Evolutionary conservation across 2,113 vertebrate species (phyloP), one percentile per base, ranked within the genome.

Genomic region (Carettochelys insculpta): DNA sequence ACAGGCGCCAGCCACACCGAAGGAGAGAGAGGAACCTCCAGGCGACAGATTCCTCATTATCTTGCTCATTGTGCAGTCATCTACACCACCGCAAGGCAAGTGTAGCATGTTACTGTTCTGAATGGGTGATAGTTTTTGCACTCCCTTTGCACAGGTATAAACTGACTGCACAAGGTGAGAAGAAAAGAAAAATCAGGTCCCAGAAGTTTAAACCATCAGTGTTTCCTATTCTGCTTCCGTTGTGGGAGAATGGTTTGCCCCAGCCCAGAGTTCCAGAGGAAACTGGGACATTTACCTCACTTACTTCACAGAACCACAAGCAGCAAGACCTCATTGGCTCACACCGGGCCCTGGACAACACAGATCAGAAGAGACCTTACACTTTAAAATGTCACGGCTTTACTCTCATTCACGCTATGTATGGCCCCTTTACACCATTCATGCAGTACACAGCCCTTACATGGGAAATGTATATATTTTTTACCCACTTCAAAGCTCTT

Each of bases 1-100:
- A 22, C n/a, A 76, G 80, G 56, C 3, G 61, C 56, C 31, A 0
- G 12, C 0, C 24, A 14, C 41, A 24, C 24, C 14, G 38, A 5
- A 75, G 38, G 11, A 24, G 41, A 43, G 11, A 43, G 22, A 6
- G 41, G 24, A 45, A 45, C 41, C 41, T 14, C 41, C 41, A 68
- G n/a, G 61, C 22, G 9, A 38, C 19, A 22, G 19, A 68, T 38
- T 75, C 41, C 41, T 75, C 12, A 27, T 27, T 7, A 13, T 27
- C 24, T 8, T 45, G 25, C 71, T 43, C 25, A 24, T 75, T 45
- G 71, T 75, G 25, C 24, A 75, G 71, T 45, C 11, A 75, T 45
- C 25, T 27, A 75, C 41, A 45, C 41, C 41, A 75, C 11, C 27
- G 71, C 13, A 45, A 75, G 41, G 41, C 24, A 68, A 38, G 12